These are phyloP conservation scores for Dipodomys spectabilis DNA, from an alignment of 2,113 vertebrate species.

Conservation along the genomic window DNA sequence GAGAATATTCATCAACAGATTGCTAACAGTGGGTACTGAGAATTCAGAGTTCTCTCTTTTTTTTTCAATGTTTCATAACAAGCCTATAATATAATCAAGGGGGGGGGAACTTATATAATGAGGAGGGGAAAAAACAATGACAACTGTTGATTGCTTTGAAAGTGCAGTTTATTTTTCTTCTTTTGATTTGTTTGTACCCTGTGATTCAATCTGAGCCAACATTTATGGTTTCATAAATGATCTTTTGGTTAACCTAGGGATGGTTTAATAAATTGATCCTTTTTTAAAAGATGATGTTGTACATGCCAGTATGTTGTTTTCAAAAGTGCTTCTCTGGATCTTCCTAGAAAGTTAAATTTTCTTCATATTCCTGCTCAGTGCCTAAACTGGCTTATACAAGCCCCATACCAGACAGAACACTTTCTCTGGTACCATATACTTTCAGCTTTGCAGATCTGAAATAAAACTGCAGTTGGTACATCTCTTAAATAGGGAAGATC, in stretches of 20 bases:
- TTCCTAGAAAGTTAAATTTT: neutral
- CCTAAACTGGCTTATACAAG: neutral
- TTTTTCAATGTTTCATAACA: constrained; percentile 50
- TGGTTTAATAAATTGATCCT: neutral
- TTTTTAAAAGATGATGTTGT: neutral
- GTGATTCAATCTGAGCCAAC: constrained; percentile 1
- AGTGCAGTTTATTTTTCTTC: neutral
- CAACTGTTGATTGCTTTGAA: constrained; percentile 34
- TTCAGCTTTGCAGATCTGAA: neutral
- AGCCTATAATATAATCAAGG: neutral
- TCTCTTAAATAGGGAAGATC: constrained; percentile 25
- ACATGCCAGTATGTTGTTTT: neutral
- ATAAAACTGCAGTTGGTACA: neutral
- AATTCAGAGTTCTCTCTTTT: constrained; percentile 13
- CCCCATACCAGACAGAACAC: neutral
- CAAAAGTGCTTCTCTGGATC: neutral
- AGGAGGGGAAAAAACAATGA: neutral
- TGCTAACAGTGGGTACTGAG: constrained; percentile 16
- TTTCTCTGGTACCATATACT: neutral
- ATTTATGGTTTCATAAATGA: constrained; percentile 18
- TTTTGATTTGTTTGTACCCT: constrained; percentile 19
- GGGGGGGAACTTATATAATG: constrained; percentile 23
- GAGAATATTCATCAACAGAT: constrained; percentile 42
- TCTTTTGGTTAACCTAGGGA: too few relatives aligned
- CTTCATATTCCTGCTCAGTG: neutral